A percentile compares a stretch with the other conserved stretches of the same genome.
Evolutionary conservation across 2,888 invertebrate species (phyloP).

Genomic region (Pristionchus entomophagus): DNA sequence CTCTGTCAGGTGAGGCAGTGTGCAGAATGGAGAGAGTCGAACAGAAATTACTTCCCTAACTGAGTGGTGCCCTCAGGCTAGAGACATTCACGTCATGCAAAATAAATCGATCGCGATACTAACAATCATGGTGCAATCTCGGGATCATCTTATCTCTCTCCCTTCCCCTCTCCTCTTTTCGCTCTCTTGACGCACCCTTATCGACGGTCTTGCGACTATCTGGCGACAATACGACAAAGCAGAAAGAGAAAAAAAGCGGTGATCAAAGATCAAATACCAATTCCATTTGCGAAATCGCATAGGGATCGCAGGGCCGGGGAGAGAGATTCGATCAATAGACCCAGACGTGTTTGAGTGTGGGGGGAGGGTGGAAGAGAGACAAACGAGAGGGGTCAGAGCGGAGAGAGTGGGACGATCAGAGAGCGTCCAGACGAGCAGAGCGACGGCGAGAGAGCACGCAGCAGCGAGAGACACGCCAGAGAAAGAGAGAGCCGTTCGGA

Average conservation of each 20-base stretch:
- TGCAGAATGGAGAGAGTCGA: too few relatives aligned
- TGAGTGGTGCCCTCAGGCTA: not conserved
- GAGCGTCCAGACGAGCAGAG: not conserved
- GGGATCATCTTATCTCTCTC: not conserved
- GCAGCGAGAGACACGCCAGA: not conserved
- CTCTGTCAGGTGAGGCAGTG: too few relatives aligned
- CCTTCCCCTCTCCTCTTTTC: not conserved
- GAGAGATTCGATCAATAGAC: conserved; percentile 13
- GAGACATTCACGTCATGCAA: not conserved
- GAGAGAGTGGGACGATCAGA: conserved; percentile 2
- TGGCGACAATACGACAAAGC: too few relatives aligned
- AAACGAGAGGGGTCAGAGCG: not conserved
- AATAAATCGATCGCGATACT: not conserved
- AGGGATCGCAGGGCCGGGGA: not conserved
- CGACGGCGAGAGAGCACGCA: not conserved
- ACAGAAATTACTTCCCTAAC: too few relatives aligned
- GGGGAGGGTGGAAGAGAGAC: not conserved
- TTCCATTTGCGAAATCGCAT: not conserved
- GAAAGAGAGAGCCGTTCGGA: not conserved
- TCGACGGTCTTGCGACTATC: not conserved
- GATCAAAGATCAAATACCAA: not conserved
- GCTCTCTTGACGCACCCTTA: conserved; percentile 17
- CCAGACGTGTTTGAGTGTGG: conserved; percentile 30
- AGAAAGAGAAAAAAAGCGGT: too few relatives aligned
- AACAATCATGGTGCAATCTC: not conserved